A percentile compares a stretch with the other conserved stretches of the same genome.
Evolutionary conservation across 2,888 invertebrate genomes (phyloP).

Genomic region (Cosmopolites sordidus): DNA sequence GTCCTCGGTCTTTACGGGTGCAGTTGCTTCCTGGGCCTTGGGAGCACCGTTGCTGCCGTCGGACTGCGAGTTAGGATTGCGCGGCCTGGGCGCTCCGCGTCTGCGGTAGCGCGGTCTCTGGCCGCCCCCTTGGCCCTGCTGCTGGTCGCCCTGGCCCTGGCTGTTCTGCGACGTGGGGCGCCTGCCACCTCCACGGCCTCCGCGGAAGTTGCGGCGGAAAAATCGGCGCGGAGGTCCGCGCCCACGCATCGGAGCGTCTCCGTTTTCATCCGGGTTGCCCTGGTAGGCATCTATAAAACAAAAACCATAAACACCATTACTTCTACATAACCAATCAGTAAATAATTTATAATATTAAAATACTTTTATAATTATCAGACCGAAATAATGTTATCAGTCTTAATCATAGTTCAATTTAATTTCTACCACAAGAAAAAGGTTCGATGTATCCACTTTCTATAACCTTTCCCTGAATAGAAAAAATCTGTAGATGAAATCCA

Average conservation of each 20-base stretch:
- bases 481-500: no score
- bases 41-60: constrained; percentile 39
- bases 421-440: no score
- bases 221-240: constrained; percentile 58
- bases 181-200: constrained; percentile 52
- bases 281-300: constrained; percentile 18
- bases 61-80: constrained; percentile 46
- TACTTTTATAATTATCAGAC: no score
- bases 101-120: constrained; percentile 49
- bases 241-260: constrained; percentile 48
- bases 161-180: constrained; percentile 55
- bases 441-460: no score
- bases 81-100: constrained; percentile 46
- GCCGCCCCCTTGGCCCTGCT: constrained; percentile 45
- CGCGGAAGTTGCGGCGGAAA: constrained; percentile 69
- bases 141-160: constrained; percentile 49
- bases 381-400: no score
- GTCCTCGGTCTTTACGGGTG: constrained; percentile 49
- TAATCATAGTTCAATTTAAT: no score
- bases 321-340: no score
- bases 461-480: no score
- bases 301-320: not conserved
- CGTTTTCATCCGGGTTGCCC: constrained; percentile 43
- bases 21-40: constrained; percentile 45
- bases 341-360: no score